These are phyloP conservation scores for Charadrius vociferus DNA, from an alignment of 2,113 vertebrate species.

Conservation along the genomic window DNA sequence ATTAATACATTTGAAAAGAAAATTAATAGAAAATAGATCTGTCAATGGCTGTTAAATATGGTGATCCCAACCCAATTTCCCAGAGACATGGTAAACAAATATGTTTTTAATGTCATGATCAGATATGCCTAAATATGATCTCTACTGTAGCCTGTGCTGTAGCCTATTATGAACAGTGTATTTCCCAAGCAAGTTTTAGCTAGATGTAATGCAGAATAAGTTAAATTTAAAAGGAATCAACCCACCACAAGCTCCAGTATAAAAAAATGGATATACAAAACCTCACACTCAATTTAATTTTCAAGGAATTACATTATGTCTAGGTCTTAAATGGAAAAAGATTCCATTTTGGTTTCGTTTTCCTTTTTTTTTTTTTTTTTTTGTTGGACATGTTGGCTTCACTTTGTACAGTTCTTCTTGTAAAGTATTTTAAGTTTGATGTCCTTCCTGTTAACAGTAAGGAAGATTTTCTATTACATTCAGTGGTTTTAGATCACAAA, in stretches of 20 bases:
- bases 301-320: neutral
- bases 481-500: neutral
- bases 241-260: neutral
- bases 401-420: too few species aligned
- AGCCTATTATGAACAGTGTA: neutral
- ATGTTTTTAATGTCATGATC: rapidly evolving
- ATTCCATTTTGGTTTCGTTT: neutral
- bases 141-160: neutral
- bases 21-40: neutral
- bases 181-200: neutral
- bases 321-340: neutral
- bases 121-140: neutral
- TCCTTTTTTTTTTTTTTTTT: too few species aligned
- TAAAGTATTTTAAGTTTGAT: neutral
- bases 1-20: neutral
- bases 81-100: neutral
- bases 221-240: neutral
- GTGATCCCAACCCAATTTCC: neutral
- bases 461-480: neutral
- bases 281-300: neutral
- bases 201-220: neutral
- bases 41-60: neutral
- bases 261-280: neutral
- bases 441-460: neutral
- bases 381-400: too few species aligned